phyloP scores from a whole-genome alignment of 2,888 invertebrate genomes.

The Papilio elwesi region DNA sequence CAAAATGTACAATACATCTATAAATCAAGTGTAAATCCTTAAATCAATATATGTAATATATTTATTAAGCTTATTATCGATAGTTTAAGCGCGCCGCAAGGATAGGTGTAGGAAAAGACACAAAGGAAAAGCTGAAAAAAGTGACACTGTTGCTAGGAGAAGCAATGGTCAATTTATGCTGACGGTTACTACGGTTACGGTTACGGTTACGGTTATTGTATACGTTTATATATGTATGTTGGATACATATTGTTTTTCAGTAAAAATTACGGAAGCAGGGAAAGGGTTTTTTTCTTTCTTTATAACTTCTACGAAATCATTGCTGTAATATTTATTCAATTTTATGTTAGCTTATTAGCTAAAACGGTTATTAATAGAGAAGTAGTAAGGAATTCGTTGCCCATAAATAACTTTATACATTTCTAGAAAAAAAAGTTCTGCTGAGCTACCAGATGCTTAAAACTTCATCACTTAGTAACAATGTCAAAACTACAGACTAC shows the following conservation, averaged over 20 bases:
- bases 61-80: not conserved
- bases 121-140: not conserved
- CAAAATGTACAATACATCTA: not conserved
- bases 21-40: too few species aligned
- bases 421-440: not conserved
- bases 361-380: not conserved
- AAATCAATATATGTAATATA: too few species aligned
- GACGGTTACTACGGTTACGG: not conserved
- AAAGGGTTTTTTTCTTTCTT: not conserved
- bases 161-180: not conserved
- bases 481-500: conserved; percentile 15
- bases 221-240: not conserved
- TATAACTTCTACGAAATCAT: not conserved
- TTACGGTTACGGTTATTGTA: too few species aligned
- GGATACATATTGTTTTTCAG: too few species aligned
- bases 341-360: not conserved
- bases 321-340: not conserved
- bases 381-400: too few species aligned
- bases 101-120: not conserved
- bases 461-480: not conserved
- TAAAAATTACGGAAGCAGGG: not conserved
- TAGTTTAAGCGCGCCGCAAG: not conserved
- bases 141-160: conserved; percentile 4
- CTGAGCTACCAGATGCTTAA: not conserved
- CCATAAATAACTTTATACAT: too few species aligned